These are phyloP conservation scores for Trachymyrmex cornetzi DNA, from an alignment of 1,140 invertebrate genomes.

Conservation along the genomic window DNA sequence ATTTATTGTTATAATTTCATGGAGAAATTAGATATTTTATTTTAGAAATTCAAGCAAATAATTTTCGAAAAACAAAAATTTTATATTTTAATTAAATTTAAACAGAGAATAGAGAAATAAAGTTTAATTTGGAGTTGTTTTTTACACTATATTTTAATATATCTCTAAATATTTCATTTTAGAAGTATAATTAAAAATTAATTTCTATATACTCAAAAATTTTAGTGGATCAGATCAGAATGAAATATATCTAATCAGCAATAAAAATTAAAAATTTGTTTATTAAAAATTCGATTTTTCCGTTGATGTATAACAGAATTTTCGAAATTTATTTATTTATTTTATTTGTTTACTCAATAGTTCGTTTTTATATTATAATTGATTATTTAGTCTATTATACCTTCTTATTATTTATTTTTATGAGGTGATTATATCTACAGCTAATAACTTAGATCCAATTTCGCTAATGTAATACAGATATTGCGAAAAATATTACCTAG, in stretches of 20 bases:
- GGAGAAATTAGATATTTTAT: slow-evolving; percentile 1
- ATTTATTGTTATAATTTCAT: not conserved
- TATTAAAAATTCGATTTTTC: not conserved
- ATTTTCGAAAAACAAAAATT: not conserved
- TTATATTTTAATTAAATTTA: not conserved
- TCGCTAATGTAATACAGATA: too few relatives aligned
- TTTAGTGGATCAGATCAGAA: not conserved
- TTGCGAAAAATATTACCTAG: too few relatives aligned
- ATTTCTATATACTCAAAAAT: not conserved
- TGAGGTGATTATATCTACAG: too few relatives aligned
- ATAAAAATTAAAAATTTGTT: not conserved
- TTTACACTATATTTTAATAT: not conserved
- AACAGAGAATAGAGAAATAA: not conserved
- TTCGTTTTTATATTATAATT: too few relatives aligned
- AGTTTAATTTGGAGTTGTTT: not conserved
- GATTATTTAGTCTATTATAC: too few relatives aligned
- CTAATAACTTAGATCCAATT: too few relatives aligned
- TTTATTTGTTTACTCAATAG: too few relatives aligned
- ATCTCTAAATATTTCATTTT: not conserved
- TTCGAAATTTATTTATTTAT: not conserved
- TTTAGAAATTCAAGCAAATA: not conserved
- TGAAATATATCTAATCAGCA: not conserved
- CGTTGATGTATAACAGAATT: not conserved
- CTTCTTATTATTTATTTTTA: too few relatives aligned
- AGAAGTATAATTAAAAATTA: not conserved